Evolutionary conservation across 2,797 vertebrate genomes (phyloP).

Genomic region (Psittacula echo): DNA sequence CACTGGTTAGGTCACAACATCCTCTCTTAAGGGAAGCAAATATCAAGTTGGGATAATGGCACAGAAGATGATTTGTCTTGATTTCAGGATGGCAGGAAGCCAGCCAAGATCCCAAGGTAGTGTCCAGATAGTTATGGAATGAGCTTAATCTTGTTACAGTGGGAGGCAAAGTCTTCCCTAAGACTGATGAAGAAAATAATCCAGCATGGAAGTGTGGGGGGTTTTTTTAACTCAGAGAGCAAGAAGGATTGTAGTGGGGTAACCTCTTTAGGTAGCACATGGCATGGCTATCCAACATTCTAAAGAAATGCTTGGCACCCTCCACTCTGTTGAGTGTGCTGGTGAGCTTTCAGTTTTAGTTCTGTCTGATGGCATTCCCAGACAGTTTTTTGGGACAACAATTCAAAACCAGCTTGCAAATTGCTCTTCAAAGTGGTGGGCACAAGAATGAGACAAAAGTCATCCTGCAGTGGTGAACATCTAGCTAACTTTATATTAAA

Average conservation of each 20-base stretch:
- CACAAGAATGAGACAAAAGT: background rate
- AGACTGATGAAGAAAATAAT: background rate
- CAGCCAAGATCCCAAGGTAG: slow-evolving; percentile 10
- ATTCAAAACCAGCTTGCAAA: background rate
- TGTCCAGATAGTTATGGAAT: slow-evolving; percentile 41
- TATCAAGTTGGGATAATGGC: background rate
- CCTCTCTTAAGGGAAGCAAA: slow-evolving; percentile 38
- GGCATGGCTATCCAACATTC: background rate
- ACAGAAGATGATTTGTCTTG: slow-evolving; percentile 31
- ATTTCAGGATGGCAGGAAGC: slow-evolving; percentile 17
- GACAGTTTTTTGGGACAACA: background rate
- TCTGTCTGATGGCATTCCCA: background rate
- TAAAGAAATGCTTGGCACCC: background rate
- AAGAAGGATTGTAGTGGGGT: background rate
- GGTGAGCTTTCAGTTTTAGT: background rate
- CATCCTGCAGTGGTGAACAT: background rate
- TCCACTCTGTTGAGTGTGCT: background rate
- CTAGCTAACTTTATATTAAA: background rate
- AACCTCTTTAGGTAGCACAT: background rate
- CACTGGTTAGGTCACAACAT: slow-evolving; percentile 49
- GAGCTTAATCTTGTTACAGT: background rate
- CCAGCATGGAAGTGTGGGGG: background rate
- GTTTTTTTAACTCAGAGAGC: background rate
- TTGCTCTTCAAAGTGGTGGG: background rate
- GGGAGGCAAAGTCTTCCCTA: background rate